Percentiles rank a stretch among this genome's conserved stretches.
Conservation (phyloP, 2,888 invertebrate species). For the Acheta domesticus region DNA sequence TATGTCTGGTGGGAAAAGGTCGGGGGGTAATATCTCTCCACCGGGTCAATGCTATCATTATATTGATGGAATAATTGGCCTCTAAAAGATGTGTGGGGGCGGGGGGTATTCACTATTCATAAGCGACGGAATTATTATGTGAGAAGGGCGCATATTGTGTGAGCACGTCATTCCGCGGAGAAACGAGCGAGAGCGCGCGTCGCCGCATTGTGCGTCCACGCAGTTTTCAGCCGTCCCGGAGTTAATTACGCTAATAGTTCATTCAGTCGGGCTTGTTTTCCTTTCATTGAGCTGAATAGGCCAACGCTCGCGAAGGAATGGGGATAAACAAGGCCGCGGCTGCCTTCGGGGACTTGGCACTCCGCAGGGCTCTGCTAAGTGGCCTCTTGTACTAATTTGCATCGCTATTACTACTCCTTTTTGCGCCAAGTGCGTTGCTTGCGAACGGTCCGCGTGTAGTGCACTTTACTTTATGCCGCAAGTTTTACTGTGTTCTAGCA, state of each 20-base stretch:
- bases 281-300: background rate
- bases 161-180: background rate
- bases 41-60: background rate
- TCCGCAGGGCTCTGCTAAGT: background rate
- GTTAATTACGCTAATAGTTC: slow-evolving; percentile 18
- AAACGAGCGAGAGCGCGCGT: background rate
- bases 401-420: background rate
- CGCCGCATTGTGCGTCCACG: background rate
- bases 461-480: background rate
- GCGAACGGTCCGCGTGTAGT: background rate
- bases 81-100: background rate
- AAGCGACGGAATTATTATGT: background rate
- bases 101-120: background rate
- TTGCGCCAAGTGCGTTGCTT: background rate
- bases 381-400: background rate
- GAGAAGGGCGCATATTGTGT: slow-evolving; percentile 5
- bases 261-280: background rate
- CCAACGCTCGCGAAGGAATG: background rate
- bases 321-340: background rate
- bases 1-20: background rate
- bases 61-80: background rate
- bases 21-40: background rate
- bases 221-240: background rate
- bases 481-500: background rate
- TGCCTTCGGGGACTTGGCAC: background rate